Conservation (phyloP, 2,113 vertebrate species). For the Hydropotes inermis region DNA sequence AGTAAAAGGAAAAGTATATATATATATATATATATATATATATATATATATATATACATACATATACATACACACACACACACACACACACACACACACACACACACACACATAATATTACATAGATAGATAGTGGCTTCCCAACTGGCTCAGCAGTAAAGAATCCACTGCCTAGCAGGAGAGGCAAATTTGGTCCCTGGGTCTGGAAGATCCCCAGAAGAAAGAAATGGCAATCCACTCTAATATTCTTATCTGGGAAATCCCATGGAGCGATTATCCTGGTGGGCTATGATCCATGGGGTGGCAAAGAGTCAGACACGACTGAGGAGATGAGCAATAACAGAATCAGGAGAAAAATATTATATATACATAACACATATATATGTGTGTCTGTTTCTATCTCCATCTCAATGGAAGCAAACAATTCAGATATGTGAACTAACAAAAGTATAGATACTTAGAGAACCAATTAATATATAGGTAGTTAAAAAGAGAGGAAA, state of each 20-base stretch:
- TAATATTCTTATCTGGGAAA: neutral
- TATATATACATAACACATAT: neutral
- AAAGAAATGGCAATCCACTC: neutral
- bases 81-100: neutral
- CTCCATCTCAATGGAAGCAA: neutral
- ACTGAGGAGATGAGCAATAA: neutral
- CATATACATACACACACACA: neutral
- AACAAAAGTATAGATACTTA: neutral
- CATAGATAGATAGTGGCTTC: neutral
- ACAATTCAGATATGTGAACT: neutral
- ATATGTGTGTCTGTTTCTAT: neutral
- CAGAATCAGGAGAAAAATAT: neutral
- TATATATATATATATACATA: no score
- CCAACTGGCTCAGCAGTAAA: neutral
- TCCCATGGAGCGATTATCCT: neutral
- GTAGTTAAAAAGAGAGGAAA: neutral
- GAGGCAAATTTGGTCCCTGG: neutral
- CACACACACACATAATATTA: neutral
- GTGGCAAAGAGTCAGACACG: fast-evolving
- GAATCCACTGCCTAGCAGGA: neutral
- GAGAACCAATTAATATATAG: neutral
- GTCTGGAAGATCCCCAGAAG: neutral
- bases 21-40: no score
- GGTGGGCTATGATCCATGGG: neutral
- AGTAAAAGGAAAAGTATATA: neutral